Evolutionary conservation across 2,888 invertebrate genomes (phyloP).

Genomic region (Thera obeliscata): DNA sequence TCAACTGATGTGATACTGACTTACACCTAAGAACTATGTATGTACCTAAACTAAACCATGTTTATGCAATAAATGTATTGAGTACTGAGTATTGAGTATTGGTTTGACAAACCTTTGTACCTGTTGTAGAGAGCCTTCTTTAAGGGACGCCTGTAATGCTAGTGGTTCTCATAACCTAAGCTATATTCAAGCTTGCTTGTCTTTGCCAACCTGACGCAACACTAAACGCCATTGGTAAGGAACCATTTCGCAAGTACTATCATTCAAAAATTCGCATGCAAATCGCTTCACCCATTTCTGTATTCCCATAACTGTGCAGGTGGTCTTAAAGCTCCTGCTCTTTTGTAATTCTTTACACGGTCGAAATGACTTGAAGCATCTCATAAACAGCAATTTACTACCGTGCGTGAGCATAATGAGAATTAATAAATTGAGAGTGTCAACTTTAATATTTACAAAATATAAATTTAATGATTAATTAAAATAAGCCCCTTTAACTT

Average conservation of each 20-base stretch:
- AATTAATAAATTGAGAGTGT: background rate
- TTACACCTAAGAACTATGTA: too few relatives aligned
- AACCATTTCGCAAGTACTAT: conserved; percentile 1
- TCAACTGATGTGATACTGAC: too few relatives aligned
- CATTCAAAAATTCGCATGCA: conserved; percentile 1
- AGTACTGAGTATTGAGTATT: too few relatives aligned
- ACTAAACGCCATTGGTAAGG: background rate
- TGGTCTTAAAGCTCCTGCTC: background rate
- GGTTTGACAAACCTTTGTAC: too few relatives aligned
- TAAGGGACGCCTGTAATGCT: too few relatives aligned
- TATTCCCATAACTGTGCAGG: background rate
- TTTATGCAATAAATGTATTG: too few relatives aligned
- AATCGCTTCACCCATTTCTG: background rate
- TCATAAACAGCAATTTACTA: background rate
- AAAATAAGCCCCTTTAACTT: background rate
- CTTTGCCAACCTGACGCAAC: too few relatives aligned
- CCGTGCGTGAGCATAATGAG: background rate
- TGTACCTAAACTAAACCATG: too few relatives aligned
- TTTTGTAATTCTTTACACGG: background rate
- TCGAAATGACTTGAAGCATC: background rate
- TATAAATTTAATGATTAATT: background rate
- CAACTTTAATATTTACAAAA: background rate
- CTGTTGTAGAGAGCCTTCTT: too few relatives aligned
- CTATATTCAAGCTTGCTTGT: too few relatives aligned
- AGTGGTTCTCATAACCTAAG: too few relatives aligned